Conservation (phyloP, 2,113 vertebrate species). For the Ailuropoda melanoleuca region DNA sequence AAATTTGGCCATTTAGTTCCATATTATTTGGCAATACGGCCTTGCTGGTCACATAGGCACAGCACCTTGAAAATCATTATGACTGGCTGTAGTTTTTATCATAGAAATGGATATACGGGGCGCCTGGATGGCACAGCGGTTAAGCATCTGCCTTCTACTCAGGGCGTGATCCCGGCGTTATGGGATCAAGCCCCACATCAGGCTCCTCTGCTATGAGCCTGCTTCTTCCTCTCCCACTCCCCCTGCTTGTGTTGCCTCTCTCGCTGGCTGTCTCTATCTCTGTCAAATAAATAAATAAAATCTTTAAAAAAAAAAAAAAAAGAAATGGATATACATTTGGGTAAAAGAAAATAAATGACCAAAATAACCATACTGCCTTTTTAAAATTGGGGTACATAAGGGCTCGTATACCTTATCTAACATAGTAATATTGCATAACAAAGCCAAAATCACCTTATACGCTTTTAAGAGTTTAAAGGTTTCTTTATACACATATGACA, state of each 20-base stretch:
- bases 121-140: too few relatives aligned
- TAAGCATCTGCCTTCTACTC: too few relatives aligned
- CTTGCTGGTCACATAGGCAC: not conserved
- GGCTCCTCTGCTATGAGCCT: too few relatives aligned
- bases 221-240: too few relatives aligned
- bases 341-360: not conserved
- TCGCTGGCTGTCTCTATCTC: too few relatives aligned
- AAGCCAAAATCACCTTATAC: not conserved
- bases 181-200: too few relatives aligned
- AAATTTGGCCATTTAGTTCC: not conserved
- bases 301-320: too few relatives aligned
- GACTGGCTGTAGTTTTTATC: not conserved
- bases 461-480: not conserved
- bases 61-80: not conserved
- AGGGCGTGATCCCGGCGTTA: too few relatives aligned
- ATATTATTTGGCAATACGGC: not conserved
- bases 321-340: not conserved
- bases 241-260: too few relatives aligned
- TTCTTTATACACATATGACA: not conserved
- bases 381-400: not conserved
- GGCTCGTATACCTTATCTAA: not conserved
- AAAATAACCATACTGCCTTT: not conserved
- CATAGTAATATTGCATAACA: not conserved
- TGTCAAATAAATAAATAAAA: too few relatives aligned
- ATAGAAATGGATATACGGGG: not conserved